Percentiles rank a stretch among this genome's conserved stretches.
Evolutionary conservation across 2,797 vertebrate genomes (phyloP).

Genomic region (Odontamblyopus rebecca): DNA sequence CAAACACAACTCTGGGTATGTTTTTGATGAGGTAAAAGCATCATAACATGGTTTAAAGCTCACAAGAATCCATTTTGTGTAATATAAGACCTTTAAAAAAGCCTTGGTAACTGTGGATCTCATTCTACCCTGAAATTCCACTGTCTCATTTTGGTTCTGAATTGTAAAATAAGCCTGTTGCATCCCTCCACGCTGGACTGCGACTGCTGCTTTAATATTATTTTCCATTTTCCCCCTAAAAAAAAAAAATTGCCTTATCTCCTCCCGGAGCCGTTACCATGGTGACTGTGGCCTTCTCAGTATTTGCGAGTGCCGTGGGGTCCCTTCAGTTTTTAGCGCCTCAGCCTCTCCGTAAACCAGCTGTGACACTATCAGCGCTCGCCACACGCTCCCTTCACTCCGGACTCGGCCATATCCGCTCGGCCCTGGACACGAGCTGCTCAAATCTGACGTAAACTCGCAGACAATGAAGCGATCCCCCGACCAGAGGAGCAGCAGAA

Average conservation of each 20-base stretch:
- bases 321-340: background rate
- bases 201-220: background rate
- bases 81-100: background rate
- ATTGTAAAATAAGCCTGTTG: background rate
- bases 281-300: conserved; percentile 12
- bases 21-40: too few species aligned
- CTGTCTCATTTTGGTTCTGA: too few species aligned
- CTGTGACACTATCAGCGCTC: conserved; percentile 24
- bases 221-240: background rate
- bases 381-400: conserved; percentile 12
- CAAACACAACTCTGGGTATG: too few species aligned
- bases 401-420: conserved; percentile 21
- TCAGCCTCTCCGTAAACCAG: conserved; percentile 1
- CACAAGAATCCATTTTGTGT: too few species aligned
- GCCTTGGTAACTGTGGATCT: background rate
- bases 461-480: conserved; percentile 16
- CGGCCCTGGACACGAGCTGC: background rate
- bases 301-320: conserved; percentile 21
- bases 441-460: background rate
- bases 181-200: background rate
- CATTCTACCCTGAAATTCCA: too few species aligned
- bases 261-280: background rate
- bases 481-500: background rate
- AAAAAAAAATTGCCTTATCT: background rate
- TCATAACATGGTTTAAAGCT: too few species aligned